A percentile compares a stretch with the other conserved stretches of the same genome.
phyloP scores from a whole-genome alignment of 1,140 invertebrate genomes.

The Nilaparvata lugens region DNA sequence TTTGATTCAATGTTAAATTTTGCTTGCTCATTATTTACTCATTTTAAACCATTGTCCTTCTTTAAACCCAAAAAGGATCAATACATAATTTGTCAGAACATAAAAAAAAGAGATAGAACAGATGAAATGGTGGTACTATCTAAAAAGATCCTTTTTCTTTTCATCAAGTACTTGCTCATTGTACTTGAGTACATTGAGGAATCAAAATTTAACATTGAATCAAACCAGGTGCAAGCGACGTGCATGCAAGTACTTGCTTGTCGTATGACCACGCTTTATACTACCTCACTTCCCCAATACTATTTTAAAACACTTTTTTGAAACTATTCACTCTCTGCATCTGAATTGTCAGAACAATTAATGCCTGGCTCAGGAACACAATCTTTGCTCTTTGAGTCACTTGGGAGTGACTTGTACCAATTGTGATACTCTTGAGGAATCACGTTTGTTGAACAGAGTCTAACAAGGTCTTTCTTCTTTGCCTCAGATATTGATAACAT shows the following conservation, averaged over 20 bases:
- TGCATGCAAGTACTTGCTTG: neutral
- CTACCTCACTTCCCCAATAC: neutral
- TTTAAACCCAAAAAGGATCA: neutral
- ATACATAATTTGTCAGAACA: too few relatives aligned
- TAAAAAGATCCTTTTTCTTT: too few relatives aligned
- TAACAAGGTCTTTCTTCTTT: constrained; percentile 8
- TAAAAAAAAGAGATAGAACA: too few relatives aligned
- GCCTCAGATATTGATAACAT: neutral
- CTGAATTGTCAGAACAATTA: neutral
- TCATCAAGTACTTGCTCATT: too few relatives aligned
- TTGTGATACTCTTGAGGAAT: constrained; percentile 5
- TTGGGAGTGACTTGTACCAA: constrained; percentile 8
- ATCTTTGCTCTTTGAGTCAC: constrained; percentile 1
- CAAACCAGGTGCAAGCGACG: neutral
- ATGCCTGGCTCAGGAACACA: constrained; percentile 5
- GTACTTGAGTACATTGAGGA: neutral
- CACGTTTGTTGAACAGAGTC: neutral
- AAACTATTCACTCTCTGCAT: neutral
- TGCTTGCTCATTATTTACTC: too few relatives aligned
- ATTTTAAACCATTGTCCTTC: too few relatives aligned
- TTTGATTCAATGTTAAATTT: too few relatives aligned
- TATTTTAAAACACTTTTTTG: neutral
- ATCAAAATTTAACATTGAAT: neutral
- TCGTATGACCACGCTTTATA: too few relatives aligned
- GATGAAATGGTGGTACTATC: too few relatives aligned